A percentile compares a stretch with the other conserved stretches of the same genome.
Conservation (phyloP, 2,113 vertebrate genomes). For the Melanerpes formicivorus region DNA sequence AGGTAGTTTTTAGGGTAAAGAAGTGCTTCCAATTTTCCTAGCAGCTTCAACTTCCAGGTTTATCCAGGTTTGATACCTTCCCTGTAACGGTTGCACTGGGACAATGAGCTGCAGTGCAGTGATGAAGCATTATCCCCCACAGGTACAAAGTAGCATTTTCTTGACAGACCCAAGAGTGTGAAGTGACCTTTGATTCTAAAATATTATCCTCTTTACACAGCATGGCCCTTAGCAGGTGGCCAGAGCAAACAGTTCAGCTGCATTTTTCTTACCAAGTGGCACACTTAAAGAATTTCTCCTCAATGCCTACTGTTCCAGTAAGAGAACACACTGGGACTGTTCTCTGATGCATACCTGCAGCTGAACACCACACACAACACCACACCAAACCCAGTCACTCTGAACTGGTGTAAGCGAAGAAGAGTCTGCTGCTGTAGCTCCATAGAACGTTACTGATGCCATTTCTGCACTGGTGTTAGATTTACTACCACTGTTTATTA, state of each 20-base stretch:
- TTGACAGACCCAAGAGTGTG: neutral
- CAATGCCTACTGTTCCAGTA: neutral
- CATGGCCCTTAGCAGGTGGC: neutral
- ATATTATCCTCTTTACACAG: neutral
- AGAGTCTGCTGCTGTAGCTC: neutral
- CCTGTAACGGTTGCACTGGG: fast-evolving
- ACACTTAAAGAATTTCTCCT: neutral
- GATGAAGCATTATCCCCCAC: neutral
- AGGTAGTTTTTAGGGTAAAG: neutral
- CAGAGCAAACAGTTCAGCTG: neutral
- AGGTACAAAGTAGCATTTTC: neutral
- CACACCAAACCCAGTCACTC: neutral
- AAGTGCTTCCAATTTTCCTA: neutral
- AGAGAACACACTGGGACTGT: neutral
- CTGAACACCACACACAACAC: neutral
- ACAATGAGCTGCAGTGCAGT: neutral
- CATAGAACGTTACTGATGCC: neutral
- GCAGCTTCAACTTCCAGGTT: neutral
- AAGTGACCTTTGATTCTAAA: neutral
- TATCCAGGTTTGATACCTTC: neutral
- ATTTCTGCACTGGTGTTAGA: neutral
- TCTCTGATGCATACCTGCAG: neutral
- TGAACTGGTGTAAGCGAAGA: neutral
- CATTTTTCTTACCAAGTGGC: neutral
- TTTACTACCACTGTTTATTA: neutral